Evolutionary conservation across 2,113 vertebrate species (phyloP), one percentile per base, ranked within the genome.

Genomic region (Planiliza haematocheilus): DNA sequence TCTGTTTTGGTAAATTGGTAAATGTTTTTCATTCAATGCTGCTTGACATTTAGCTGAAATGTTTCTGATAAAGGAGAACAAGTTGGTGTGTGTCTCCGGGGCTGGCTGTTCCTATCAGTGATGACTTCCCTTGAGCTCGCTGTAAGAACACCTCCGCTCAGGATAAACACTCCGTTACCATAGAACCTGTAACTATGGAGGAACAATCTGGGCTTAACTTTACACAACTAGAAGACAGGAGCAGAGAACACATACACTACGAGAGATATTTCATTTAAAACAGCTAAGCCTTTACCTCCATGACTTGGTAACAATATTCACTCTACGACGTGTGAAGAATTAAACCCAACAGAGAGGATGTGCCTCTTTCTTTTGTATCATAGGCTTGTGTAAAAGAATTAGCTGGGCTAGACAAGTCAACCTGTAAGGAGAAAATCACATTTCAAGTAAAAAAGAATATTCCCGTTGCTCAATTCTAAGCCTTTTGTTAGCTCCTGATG

Each of bases 111-210:
- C 0, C 3, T 59, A 64, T 84, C 63, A 36, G 36, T 53, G 36
- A 59, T 57, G 9, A 39, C 70, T 69, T 89, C 85, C 74, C 79
- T 77, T 75, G 85, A 89, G 85, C 64, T 45, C 30, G 10, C 16
- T 66, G 39, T 57, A 68, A 84, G 81, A 79, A 86, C 86, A 84
- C 21, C 71, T 83, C 78, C 10, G 11, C 63, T 62, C 46, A 71
- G 60, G 57, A 70, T 63, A 79, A 86, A 86, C 77, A 87, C 63
- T 13, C 20, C 55, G 91, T 93, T 82, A 82, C 91, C 89, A 92
- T 87, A 88, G 89, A 86, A 62, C 46, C 89, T 8, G 89, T 89
- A 75, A 74, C 91, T 74, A 91, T 65, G 88, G 86, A 79, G 62
- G 76, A 61, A 75, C 53, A 78, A 85, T 85, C 43, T 3, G 49